A percentile compares a stretch with the other conserved stretches of the same genome.
These are phyloP conservation scores for Abramis brama DNA, from an alignment of 2,113 vertebrate genomes.

Conservation along the genomic window DNA sequence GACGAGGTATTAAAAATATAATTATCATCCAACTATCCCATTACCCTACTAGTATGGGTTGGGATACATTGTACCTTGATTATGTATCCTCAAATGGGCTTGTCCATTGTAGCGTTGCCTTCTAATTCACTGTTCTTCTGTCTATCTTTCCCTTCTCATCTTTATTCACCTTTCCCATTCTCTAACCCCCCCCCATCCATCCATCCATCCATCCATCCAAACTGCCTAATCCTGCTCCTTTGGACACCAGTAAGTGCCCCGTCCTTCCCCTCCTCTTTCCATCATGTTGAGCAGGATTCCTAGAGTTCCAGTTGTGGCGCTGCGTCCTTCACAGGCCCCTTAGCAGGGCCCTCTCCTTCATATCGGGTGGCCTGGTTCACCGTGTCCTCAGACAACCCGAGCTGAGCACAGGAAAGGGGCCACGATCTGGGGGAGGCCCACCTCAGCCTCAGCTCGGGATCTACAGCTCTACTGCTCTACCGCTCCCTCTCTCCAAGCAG, in stretches of 20 bases:
- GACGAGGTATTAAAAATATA: slow-evolving; percentile 10
- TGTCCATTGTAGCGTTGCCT: not conserved
- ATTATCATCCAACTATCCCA: slow-evolving; percentile 4
- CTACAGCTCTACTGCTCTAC: not conserved
- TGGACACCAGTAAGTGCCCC: slow-evolving; percentile 41
- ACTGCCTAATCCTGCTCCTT: slow-evolving; percentile 61
- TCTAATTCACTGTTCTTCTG: not conserved
- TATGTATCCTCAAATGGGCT: not conserved
- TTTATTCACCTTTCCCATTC: not conserved
- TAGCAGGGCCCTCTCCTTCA: slow-evolving; percentile 73
- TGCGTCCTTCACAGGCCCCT: slow-evolving; percentile 73
- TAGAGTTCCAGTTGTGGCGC: slow-evolving; percentile 70
- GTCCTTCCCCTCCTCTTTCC: slow-evolving; percentile 40
- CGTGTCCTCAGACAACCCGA: slow-evolving; percentile 82
- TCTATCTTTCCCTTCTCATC: slow-evolving; percentile 1
- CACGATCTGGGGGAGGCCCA: slow-evolving; percentile 73
- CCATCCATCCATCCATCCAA: not conserved
- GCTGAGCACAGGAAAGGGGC: slow-evolving; percentile 79
- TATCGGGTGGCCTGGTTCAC: slow-evolving; percentile 80
- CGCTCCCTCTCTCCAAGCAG: not conserved
- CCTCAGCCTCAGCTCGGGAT: slow-evolving; percentile 53
- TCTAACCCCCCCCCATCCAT: not conserved
- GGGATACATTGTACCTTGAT: not conserved
- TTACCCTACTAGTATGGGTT: not conserved
- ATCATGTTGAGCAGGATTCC: slow-evolving; percentile 61